These are phyloP conservation scores for Amphibalanus amphitrite DNA, from an alignment of 1,140 invertebrate species.

Conservation along the genomic window DNA sequence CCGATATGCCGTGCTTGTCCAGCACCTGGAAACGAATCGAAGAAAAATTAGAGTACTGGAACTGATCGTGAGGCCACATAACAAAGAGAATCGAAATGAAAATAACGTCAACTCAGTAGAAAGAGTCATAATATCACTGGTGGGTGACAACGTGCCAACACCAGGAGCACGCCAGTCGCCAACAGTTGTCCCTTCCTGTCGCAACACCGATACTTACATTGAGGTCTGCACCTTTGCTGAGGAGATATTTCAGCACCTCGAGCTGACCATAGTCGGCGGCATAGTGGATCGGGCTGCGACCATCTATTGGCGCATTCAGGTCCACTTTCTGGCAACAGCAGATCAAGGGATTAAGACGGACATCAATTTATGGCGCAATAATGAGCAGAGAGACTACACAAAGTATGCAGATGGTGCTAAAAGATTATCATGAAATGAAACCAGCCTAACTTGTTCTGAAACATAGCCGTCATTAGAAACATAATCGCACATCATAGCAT, in stretches of 20 bases:
- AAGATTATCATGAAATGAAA: background rate
- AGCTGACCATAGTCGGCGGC: slow-evolving; percentile 89
- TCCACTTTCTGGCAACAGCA: no score
- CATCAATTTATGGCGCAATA: slow-evolving; percentile 8
- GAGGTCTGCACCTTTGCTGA: slow-evolving; percentile 73
- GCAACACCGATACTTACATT: slow-evolving; percentile 50
- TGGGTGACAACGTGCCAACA: no score
- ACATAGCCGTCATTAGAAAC: slow-evolving; percentile 4
- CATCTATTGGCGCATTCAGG: slow-evolving; percentile 40
- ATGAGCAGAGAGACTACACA: background rate
- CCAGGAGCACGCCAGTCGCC: no score
- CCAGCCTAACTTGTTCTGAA: background rate
- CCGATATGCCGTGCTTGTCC: slow-evolving; percentile 87
- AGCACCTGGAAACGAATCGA: slow-evolving; percentile 36
- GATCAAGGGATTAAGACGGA: background rate
- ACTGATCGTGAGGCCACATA: no score
- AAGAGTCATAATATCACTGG: no score
- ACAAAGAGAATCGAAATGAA: no score
- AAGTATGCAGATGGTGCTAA: slow-evolving; percentile 1
- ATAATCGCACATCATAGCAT: slow-evolving; percentile 14
- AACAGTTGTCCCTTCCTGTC: no score
- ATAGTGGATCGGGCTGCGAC: slow-evolving; percentile 66
- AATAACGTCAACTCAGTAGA: no score
- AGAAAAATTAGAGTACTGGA: no score
- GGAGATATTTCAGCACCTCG: slow-evolving; percentile 72